Conservation (phyloP, 1,140 invertebrate genomes). For the Scaptomyza hsui region DNA sequence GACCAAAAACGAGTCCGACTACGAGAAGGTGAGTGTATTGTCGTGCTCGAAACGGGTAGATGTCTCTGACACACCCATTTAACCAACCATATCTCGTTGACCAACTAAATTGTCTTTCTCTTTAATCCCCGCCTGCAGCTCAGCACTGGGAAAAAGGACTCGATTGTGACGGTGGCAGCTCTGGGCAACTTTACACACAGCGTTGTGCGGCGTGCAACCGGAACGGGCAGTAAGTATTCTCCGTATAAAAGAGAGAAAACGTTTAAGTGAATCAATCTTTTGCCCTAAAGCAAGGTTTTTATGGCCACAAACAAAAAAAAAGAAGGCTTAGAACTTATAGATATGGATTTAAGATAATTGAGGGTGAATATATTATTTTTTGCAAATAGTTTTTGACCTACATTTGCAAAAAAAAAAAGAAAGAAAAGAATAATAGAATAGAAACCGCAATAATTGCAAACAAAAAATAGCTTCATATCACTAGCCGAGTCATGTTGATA, state of each 20-base stretch:
- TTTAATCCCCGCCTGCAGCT: slow-evolving; percentile 57
- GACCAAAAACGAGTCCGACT: slow-evolving; percentile 79
- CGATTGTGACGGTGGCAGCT: slow-evolving; percentile 82
- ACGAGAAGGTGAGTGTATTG: slow-evolving; percentile 78
- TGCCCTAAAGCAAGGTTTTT: too few relatives aligned
- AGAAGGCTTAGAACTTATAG: too few relatives aligned
- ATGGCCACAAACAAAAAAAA: too few relatives aligned
- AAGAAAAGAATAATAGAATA: too few relatives aligned
- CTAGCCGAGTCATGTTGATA: neutral
- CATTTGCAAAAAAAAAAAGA: neutral
- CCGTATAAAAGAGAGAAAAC: neutral
- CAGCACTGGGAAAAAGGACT: slow-evolving; percentile 82
- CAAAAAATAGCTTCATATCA: neutral
- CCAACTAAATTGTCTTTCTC: slow-evolving; percentile 16
- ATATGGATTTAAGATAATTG: too few relatives aligned
- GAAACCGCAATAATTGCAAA: neutral
- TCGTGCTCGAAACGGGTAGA: neutral
- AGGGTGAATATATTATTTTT: too few relatives aligned
- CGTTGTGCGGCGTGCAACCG: slow-evolving; percentile 79
- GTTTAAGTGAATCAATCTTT: neutral
- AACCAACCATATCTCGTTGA: slow-evolving; percentile 1
- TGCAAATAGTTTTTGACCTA: too few relatives aligned
- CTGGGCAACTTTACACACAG: slow-evolving; percentile 81
- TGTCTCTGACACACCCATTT: neutral
- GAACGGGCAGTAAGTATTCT: slow-evolving; percentile 79